Conservation (phyloP, 2,888 invertebrate species). For the Drosophila sordidapex region DNA sequence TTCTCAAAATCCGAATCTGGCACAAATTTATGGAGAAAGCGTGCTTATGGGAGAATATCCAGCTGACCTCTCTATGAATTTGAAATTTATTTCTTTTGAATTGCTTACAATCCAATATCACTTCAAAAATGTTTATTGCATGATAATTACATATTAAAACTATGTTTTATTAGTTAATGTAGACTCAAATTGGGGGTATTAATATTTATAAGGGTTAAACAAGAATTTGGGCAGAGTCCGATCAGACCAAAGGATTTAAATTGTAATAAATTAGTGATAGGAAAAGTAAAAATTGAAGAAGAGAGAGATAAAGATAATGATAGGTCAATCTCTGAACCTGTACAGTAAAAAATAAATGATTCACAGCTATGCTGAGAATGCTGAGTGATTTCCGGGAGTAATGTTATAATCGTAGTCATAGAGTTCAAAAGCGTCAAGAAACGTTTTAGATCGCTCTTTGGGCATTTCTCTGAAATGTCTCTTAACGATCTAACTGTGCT, state of each 20-base stretch:
- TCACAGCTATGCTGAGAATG: neutral
- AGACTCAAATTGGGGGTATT: neutral
- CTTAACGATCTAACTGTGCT: constrained; percentile 41
- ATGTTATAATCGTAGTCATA: neutral
- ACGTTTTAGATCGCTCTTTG: neutral
- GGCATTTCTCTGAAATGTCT: constrained; percentile 11
- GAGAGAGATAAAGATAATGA: neutral
- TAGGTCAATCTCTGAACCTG: neutral
- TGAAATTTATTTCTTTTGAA: neutral
- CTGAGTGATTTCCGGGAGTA: neutral
- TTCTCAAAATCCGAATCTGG: neutral
- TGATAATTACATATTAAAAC: neutral
- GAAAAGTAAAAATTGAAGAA: neutral
- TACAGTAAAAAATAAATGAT: neutral
- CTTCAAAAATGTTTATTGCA: neutral
- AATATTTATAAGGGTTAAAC: neutral
- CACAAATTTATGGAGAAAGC: constrained; percentile 17
- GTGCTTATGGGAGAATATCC: neutral
- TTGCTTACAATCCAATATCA: neutral
- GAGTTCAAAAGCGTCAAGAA: neutral
- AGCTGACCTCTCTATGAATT: neutral
- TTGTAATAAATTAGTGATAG: neutral
- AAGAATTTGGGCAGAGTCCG: neutral
- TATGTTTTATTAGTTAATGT: neutral
- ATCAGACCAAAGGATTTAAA: neutral